A percentile compares a stretch with the other conserved stretches of the same genome.
Conservation (phyloP, 2,797 vertebrate genomes). For the Nasua narica region DNA sequence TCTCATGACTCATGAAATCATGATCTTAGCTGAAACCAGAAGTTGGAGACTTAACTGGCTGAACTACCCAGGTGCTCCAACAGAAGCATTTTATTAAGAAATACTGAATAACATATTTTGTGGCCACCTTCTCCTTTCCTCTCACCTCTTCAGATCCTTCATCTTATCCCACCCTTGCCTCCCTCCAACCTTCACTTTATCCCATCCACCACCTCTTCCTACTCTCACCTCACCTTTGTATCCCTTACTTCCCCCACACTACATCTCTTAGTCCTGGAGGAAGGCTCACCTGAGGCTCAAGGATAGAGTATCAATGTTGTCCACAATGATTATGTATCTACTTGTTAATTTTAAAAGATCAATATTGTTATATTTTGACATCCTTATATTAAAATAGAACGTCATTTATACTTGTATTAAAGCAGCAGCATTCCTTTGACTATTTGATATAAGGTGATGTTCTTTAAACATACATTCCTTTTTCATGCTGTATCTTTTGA, state of each 20-base stretch:
- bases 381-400: background rate
- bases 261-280: background rate
- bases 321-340: background rate
- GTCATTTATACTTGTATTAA: background rate
- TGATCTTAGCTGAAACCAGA: background rate
- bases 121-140: too few species aligned
- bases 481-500: background rate
- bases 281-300: background rate
- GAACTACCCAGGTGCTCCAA: background rate
- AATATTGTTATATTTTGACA: background rate
- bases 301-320: background rate
- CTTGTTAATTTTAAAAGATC: background rate
- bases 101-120: background rate
- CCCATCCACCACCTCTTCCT: too few species aligned
- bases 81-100: background rate
- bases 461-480: background rate
- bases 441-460: background rate
- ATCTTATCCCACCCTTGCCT: fast-evolving
- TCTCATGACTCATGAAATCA: background rate
- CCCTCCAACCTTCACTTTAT: background rate
- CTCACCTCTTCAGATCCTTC: background rate
- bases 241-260: too few species aligned
- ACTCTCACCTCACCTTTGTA: too few species aligned
- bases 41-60: background rate
- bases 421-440: background rate